phyloP scores from a whole-genome alignment of 2,888 invertebrate genomes.

The Hypomecis atomaria region DNA sequence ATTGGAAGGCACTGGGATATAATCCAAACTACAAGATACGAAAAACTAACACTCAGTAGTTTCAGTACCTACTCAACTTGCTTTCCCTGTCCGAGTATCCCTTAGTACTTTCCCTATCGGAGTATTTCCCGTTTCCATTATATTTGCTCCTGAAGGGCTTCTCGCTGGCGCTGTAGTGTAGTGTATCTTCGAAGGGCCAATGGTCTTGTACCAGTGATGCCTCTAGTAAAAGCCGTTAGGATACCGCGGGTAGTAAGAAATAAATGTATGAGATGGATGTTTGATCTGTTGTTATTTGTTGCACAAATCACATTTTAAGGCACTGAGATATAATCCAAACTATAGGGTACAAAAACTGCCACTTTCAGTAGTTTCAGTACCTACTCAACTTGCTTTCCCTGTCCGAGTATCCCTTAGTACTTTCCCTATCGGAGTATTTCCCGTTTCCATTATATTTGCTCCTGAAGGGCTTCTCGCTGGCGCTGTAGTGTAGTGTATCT shows the following conservation, averaged over 20 bases:
- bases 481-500: constrained; percentile 92
- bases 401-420: constrained; percentile 87
- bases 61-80: constrained; percentile 82
- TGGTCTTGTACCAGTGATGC: constrained; percentile 93
- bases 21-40: too few species aligned
- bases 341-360: too few species aligned
- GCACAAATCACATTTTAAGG: too few species aligned
- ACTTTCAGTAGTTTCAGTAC: constrained; percentile 63
- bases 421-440: constrained; percentile 88
- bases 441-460: constrained; percentile 86
- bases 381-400: constrained; percentile 86
- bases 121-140: constrained; percentile 88
- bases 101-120: constrained; percentile 85
- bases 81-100: constrained; percentile 89
- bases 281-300: too few species aligned
- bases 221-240: too few species aligned
- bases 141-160: constrained; percentile 84
- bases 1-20: too few species aligned
- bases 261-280: too few species aligned
- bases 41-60: background rate
- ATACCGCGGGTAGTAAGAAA: constrained; percentile 52
- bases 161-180: constrained; percentile 90
- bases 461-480: constrained; percentile 86
- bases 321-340: too few species aligned
- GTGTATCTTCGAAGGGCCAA: constrained; percentile 92